Evolutionary conservation across 2,888 invertebrate species (phyloP).

Genomic region (Cynaeus angustus): DNA sequence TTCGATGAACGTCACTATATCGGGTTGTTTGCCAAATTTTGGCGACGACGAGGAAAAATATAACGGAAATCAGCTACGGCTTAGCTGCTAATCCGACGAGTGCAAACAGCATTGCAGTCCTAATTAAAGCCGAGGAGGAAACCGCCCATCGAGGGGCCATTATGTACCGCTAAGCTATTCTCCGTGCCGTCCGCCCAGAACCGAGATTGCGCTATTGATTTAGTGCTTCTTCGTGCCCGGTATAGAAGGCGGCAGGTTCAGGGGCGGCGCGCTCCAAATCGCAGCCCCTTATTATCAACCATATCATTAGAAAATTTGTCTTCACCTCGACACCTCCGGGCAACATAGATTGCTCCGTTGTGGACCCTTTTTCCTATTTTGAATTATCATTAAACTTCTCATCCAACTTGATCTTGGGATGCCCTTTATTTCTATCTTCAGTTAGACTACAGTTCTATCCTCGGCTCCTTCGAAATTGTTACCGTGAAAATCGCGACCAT

Average conservation of each 20-base stretch:
- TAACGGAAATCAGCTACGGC: conserved; percentile 39
- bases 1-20: conserved; percentile 24
- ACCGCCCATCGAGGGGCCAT: conserved; percentile 43
- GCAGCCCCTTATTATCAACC: conserved; percentile 2
- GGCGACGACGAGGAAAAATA: conserved; percentile 11
- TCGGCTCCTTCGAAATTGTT: too few relatives aligned
- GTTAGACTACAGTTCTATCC: too few relatives aligned
- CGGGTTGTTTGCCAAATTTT: conserved; percentile 6
- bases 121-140: conserved; percentile 46
- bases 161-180: conserved; percentile 54
- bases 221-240: conserved; percentile 52
- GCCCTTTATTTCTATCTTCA: too few relatives aligned
- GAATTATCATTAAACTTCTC: too few relatives aligned
- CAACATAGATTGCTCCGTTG: background rate
- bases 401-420: too few relatives aligned
- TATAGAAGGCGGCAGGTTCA: conserved; percentile 11
- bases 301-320: background rate
- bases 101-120: conserved; percentile 43
- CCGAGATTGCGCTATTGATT: conserved; percentile 59
- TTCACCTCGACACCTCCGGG: background rate
- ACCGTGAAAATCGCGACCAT: too few relatives aligned
- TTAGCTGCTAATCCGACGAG: conserved; percentile 43
- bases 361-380: too few relatives aligned
- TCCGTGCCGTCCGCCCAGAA: conserved; percentile 52
- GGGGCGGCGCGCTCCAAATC: conserved; percentile 3